phyloP scores from a whole-genome alignment of 2,797 vertebrate genomes.

The Fratercula arctica region DNA sequence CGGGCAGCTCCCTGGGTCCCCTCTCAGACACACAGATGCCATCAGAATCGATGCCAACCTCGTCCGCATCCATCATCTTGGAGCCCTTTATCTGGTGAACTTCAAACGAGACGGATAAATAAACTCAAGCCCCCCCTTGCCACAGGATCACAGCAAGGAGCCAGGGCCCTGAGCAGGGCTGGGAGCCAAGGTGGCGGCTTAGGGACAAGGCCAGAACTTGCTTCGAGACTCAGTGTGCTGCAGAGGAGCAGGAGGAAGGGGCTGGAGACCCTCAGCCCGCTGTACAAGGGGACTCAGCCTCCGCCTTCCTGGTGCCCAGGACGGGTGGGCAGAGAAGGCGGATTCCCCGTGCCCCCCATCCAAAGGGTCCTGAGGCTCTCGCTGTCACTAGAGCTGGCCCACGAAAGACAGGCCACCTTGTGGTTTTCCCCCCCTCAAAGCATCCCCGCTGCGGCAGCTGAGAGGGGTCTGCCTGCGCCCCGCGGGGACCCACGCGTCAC shows the following conservation, averaged over 20 bases:
- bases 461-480: not conserved
- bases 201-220: not conserved
- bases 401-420: accelerated
- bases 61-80: constrained; percentile 63
- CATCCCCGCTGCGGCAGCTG: accelerated
- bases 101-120: constrained; percentile 31
- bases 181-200: not conserved
- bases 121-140: not conserved
- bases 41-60: constrained; percentile 42
- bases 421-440: not conserved
- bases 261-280: not conserved
- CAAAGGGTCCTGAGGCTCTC: accelerated
- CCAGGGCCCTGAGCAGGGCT: not conserved
- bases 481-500: constrained; percentile 30
- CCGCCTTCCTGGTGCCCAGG: not conserved
- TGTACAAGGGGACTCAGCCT: not conserved
- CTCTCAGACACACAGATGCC: constrained; percentile 73
- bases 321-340: accelerated
- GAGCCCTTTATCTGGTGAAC: constrained; percentile 76
- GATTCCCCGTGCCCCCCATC: accelerated
- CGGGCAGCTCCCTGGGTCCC: constrained; percentile 77
- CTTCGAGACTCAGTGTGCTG: not conserved
- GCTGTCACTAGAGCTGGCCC: not conserved
- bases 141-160: accelerated
- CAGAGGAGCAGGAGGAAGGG: not conserved